Base-by-base conservation (phyloP, 2,888 invertebrate genomes). In the Polyploca ridens region DNA sequence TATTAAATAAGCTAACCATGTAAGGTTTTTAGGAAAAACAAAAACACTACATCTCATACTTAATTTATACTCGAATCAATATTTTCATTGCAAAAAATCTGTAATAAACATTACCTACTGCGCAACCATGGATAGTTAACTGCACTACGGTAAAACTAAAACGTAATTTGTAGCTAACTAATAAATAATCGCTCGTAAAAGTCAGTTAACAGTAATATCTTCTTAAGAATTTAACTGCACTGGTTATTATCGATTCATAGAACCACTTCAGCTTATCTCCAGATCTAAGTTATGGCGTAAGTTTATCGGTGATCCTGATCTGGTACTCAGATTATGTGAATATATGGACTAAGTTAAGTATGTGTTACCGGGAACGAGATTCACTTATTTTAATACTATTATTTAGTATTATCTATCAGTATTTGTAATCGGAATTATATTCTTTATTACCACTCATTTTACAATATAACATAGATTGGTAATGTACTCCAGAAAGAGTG, bases 111-210 rank as follows among this genome's bases (percentile, higher is more conserved):
- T 4, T 35, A 35, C 3, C 38, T 38, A 10, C 38, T 38, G 38
- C 38, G 11, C 38, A 38, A 38, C 10, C 10, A 10, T 38, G 4
- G 38, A 38, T 8, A 6, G 10, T 7, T 8, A 38, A 38, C 8
- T 33, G 0, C 7, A 5, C 5, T 5, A 4, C 35, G 10, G 8
- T 10, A 38, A 38, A 38, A 7, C 10, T 10, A 10, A 38, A 41
- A 13, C 13, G 5, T 3, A n/a, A 35, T 19, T 46, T 58, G 49
- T 63, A 64, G 62, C 63, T 49, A 64, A 63, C 58, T 63, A 64
- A 63, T 67, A 63, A 60, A 63, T 58, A 63, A 44, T 61, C 58
- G 33, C 63, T 64, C 62, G 61, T 44, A 62, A 41, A 64, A 58
- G 61, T 61, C 60, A 38, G 54, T 49, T 63, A 33, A 35, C 58